A percentile compares a stretch with the other conserved stretches of the same genome.
Evolutionary conservation across 2,113 vertebrate genomes (phyloP).

Genomic region (Xenus cinereus): DNA sequence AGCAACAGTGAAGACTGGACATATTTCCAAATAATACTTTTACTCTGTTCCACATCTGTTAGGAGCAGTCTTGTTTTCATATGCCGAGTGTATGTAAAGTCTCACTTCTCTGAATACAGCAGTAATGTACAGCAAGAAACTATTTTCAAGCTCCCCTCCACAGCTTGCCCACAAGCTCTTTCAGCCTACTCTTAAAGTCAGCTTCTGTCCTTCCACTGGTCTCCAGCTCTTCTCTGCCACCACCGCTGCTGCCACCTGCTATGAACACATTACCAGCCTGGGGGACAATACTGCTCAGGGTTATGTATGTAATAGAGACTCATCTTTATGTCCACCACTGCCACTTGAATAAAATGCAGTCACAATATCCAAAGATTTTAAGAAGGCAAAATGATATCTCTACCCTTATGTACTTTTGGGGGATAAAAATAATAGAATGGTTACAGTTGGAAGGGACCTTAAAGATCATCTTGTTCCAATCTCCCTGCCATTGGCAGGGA

Average conservation of each 20-base stretch:
- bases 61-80: neutral
- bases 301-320: neutral
- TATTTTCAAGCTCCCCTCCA: neutral
- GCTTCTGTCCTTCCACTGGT: neutral
- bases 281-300: neutral
- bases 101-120: neutral
- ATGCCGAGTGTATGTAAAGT: neutral
- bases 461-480: neutral
- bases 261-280: neutral
- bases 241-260: neutral
- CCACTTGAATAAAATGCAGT: neutral
- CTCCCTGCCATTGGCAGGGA: too few species aligned
- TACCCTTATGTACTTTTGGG: accelerated
- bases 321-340: neutral
- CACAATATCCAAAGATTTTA: neutral
- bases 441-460: neutral
- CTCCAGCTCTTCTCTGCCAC: neutral
- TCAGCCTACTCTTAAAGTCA: neutral
- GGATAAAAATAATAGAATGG: neutral
- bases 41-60: accelerated
- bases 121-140: neutral
- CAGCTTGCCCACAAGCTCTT: neutral
- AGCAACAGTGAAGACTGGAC: neutral
- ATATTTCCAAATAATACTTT: neutral
- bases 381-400: neutral